Percentiles rank a stretch among this genome's conserved stretches.
Evolutionary conservation across 1,140 invertebrate species (phyloP).

Genomic region (Lerema accius): DNA sequence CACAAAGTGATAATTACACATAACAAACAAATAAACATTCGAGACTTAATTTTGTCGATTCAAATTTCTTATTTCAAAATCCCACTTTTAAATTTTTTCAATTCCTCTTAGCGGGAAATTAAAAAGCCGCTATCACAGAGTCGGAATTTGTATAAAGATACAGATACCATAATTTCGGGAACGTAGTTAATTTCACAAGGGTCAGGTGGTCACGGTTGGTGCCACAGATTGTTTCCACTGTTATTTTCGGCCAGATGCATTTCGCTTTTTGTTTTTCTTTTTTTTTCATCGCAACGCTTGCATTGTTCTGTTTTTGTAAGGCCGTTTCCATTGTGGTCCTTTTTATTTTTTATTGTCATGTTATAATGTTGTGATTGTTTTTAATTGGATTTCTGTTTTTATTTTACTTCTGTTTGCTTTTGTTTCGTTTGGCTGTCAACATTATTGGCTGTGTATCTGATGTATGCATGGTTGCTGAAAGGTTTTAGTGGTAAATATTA

Average conservation of each 20-base stretch:
- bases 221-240: slow-evolving; percentile 47
- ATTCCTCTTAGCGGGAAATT: neutral
- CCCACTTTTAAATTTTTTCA: neutral
- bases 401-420: neutral
- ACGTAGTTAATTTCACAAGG: slow-evolving; percentile 51
- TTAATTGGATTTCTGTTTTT: slow-evolving; percentile 4
- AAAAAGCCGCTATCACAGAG: slow-evolving; percentile 6
- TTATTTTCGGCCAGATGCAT: slow-evolving; percentile 45
- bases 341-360: slow-evolving; percentile 2
- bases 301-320: slow-evolving; percentile 57
- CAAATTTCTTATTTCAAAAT: too few species aligned
- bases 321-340: slow-evolving; percentile 28
- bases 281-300: slow-evolving; percentile 51
- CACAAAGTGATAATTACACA: too few species aligned
- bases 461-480: neutral
- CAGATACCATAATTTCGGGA: slow-evolving; percentile 34
- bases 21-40: too few species aligned
- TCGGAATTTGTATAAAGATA: slow-evolving; percentile 2
- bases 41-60: too few species aligned
- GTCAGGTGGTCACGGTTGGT: slow-evolving; percentile 48
- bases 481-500: neutral
- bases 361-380: slow-evolving; percentile 19
- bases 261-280: slow-evolving; percentile 37
- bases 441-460: neutral
- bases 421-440: neutral